Conservation (phyloP, 1,140 invertebrate species). For the Solen grandis region DNA sequence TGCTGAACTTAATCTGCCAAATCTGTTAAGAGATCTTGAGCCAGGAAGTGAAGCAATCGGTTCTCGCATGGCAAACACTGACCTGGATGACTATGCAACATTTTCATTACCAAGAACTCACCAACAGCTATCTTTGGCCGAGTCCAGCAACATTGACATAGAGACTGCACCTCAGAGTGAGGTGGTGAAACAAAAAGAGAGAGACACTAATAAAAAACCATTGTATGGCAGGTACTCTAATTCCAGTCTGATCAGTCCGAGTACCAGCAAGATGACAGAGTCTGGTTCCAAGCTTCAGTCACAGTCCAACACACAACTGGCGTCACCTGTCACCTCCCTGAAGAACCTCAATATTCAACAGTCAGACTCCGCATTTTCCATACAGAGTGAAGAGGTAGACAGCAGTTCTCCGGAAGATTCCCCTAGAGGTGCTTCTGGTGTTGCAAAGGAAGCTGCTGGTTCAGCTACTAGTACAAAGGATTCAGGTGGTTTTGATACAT, state of each 20-base stretch:
- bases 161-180: neutral
- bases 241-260: conserved; percentile 8
- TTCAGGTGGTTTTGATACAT: neutral
- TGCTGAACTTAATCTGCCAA: conserved; percentile 19
- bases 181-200: neutral
- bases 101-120: conserved; percentile 26
- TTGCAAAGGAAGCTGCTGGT: neutral
- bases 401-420: conserved; percentile 46
- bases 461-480: neutral
- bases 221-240: conserved; percentile 48
- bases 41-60: conserved; percentile 49
- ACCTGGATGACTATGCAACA: conserved; percentile 51
- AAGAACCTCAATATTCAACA: conserved; percentile 41
- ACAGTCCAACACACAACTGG: conserved; percentile 33
- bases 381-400: conserved; percentile 41
- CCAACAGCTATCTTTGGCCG: neutral
- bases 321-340: neutral
- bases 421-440: neutral
- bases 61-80: conserved; percentile 52
- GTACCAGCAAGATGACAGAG: neutral
- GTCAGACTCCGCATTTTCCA: conserved; percentile 52
- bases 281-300: neutral
- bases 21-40: conserved; percentile 33
- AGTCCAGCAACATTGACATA: neutral
- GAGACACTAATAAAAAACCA: conserved; percentile 7